A percentile compares a stretch with the other conserved stretches of the same genome.
Evolutionary conservation across 2,113 vertebrate species (phyloP).

Genomic region (Elaphurus davidianus): DNA sequence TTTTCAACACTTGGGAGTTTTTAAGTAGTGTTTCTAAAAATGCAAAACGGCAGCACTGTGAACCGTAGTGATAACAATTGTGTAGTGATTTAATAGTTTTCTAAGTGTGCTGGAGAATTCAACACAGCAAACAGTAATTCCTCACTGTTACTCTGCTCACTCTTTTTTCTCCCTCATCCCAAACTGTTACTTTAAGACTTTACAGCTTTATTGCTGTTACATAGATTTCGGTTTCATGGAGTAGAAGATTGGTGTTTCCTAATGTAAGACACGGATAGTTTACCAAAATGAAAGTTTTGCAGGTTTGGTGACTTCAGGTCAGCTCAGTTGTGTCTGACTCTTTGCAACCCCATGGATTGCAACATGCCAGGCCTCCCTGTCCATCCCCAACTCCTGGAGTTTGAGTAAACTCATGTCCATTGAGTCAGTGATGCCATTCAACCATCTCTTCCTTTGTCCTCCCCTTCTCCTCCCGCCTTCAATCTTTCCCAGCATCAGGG

Average conservation of each 20-base stretch:
- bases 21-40: background rate
- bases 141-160: background rate
- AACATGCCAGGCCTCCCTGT: background rate
- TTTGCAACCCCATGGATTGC: background rate
- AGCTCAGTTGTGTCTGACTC: background rate
- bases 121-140: background rate
- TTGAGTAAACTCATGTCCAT: background rate
- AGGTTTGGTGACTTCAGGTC: background rate
- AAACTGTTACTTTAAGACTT: background rate
- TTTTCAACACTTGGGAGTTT: background rate
- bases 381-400: background rate
- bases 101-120: background rate
- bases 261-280: background rate
- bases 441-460: background rate
- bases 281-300: background rate
- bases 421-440: background rate
- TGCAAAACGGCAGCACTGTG: background rate
- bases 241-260: background rate
- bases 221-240: background rate
- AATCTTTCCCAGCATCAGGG: background rate
- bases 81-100: background rate
- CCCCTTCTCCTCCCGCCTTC: background rate
- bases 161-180: background rate
- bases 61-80: background rate
- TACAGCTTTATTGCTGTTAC: background rate